Conservation (phyloP, 2,113 vertebrate genomes). For the Actenoides lindsayi region DNA sequence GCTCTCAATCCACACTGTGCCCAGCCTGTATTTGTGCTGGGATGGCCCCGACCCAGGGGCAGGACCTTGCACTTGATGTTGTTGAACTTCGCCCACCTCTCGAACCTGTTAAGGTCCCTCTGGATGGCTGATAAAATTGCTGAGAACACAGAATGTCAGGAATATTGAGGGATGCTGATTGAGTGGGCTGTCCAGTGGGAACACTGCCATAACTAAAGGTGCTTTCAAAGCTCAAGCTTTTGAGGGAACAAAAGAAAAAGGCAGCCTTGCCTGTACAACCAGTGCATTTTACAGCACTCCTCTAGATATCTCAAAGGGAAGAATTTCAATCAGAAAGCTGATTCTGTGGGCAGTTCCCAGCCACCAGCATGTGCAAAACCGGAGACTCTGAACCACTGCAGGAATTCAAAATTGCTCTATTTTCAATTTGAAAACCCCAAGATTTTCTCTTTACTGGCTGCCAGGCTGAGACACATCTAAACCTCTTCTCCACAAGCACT, state of each 20-base stretch:
- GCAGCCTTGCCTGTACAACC: neutral
- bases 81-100: too few relatives aligned
- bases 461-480: neutral
- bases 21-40: too few relatives aligned
- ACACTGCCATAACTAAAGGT: accelerated
- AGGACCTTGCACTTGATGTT: too few relatives aligned
- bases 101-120: too few relatives aligned
- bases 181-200: neutral
- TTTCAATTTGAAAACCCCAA: neutral
- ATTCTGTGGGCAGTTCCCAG: neutral
- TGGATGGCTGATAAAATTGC: neutral
- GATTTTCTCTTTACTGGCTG: neutral
- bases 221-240: neutral
- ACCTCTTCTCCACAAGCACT: neutral
- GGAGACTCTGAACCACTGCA: neutral
- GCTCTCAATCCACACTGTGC: too few relatives aligned
- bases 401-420: neutral
- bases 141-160: neutral
- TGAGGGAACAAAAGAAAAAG: neutral
- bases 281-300: neutral
- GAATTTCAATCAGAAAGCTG: neutral
- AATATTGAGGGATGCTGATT: neutral
- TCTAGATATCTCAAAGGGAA: neutral
- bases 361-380: neutral
- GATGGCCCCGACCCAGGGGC: too few relatives aligned